phyloP scores from a whole-genome alignment of 2,113 vertebrate genomes.

The Verasper variegatus region DNA sequence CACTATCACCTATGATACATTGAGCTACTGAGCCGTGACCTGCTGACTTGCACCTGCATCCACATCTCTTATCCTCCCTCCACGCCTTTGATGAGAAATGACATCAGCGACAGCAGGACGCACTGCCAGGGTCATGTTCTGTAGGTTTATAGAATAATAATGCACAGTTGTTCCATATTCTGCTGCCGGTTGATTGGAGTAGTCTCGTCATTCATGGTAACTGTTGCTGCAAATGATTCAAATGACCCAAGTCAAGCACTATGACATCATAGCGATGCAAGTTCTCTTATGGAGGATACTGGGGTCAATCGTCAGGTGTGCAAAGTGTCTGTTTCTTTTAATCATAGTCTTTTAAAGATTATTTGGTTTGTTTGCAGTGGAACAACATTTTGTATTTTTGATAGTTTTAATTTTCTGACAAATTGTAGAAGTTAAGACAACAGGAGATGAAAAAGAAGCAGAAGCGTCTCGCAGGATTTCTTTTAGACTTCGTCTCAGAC shows the following conservation, averaged over 20 bases:
- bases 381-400: too few relatives aligned
- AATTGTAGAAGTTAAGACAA: too few relatives aligned
- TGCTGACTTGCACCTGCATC: conserved; percentile 12
- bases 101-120: conserved; percentile 1
- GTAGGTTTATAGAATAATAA: background rate
- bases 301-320: too few relatives aligned
- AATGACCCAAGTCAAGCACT: background rate
- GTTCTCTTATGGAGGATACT: too few relatives aligned
- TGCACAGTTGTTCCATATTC: too few relatives aligned
- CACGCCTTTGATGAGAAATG: conserved; percentile 4
- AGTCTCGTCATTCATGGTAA: conserved; percentile 4
- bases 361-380: too few relatives aligned
- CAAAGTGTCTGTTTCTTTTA: background rate
- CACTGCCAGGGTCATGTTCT: background rate
- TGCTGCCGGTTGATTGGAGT: background rate
- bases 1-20: conserved; percentile 38
- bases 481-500: too few relatives aligned
- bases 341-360: background rate
- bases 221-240: too few relatives aligned
- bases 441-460: too few relatives aligned
- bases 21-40: conserved; percentile 47
- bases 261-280: background rate
- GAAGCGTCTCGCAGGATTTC: too few relatives aligned
- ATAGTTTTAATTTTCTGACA: too few relatives aligned
- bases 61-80: conserved; percentile 19